A percentile compares a stretch with the other conserved stretches of the same genome.
Evolutionary conservation across 2,888 invertebrate species (phyloP).

Genomic region (Coelopa pilipes): DNA sequence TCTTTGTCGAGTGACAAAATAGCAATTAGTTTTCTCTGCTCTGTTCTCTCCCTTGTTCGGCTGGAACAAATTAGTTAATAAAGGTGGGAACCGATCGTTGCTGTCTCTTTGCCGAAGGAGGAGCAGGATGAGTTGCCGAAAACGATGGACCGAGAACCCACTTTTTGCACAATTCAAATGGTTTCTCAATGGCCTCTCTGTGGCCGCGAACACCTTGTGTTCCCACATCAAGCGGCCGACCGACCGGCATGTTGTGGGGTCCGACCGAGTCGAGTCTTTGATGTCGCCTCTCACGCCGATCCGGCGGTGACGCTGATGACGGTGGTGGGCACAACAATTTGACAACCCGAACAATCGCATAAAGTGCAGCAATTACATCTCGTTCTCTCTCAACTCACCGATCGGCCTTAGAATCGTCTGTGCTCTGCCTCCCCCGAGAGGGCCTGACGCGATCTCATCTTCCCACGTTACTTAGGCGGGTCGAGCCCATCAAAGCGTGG

Average conservation of each 20-base stretch:
- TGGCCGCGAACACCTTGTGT: too few relatives aligned
- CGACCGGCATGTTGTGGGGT: too few relatives aligned
- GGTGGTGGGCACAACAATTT: not conserved
- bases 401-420: too few relatives aligned
- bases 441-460: too few relatives aligned
- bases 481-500: too few relatives aligned
- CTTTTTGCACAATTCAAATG: not conserved
- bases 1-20: not conserved
- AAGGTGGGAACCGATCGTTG: slow-evolving; percentile 54
- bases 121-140: not conserved
- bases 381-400: too few relatives aligned
- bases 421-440: too few relatives aligned
- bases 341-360: slow-evolving; percentile 1
- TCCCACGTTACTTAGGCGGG: too few relatives aligned
- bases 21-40: not conserved
- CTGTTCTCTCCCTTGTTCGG: not conserved
- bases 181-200: not conserved
- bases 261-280: too few relatives aligned
- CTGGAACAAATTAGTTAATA: slow-evolving; percentile 56
- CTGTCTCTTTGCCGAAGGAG: not conserved
- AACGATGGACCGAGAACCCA: not conserved
- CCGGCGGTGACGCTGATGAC: too few relatives aligned
- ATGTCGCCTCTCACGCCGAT: too few relatives aligned
- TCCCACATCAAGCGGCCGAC: too few relatives aligned
- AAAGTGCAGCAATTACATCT: slow-evolving; percentile 1